These are phyloP conservation scores for Pavo muticus DNA, from an alignment of 2,113 vertebrate genomes.

Conservation along the genomic window DNA sequence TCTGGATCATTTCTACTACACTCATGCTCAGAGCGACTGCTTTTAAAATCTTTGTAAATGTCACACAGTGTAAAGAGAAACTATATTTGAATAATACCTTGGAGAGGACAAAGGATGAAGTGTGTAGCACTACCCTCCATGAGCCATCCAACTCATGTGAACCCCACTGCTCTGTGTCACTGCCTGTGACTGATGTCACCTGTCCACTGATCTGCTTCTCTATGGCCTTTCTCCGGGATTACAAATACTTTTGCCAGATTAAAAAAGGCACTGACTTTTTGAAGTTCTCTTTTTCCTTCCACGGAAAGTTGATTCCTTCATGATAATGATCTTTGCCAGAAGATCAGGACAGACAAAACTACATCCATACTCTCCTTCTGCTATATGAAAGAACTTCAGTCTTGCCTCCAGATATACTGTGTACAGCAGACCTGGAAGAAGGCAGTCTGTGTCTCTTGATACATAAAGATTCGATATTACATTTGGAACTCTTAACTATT, in stretches of 20 bases:
- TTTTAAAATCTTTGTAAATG: conserved; percentile 8
- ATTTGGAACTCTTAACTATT: neutral
- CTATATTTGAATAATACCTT: conserved; percentile 29
- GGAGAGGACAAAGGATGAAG: conserved; percentile 23
- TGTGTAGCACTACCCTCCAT: neutral
- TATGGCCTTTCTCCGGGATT: neutral
- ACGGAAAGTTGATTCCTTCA: neutral
- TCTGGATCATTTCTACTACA: neutral
- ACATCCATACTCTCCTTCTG: neutral
- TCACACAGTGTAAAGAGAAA: neutral
- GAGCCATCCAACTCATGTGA: neutral
- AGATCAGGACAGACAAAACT: neutral
- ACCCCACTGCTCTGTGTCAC: neutral
- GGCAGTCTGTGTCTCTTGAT: neutral
- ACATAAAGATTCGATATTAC: neutral
- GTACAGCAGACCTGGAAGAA: neutral
- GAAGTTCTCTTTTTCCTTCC: neutral
- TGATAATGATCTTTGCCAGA: neutral
- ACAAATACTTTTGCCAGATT: neutral
- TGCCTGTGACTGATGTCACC: conserved; percentile 12
- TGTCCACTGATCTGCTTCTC: neutral
- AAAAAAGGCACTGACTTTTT: neutral
- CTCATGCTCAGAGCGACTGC: neutral
- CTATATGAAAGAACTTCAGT: neutral
- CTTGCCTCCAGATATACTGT: neutral